phyloP scores from a whole-genome alignment of 2,113 vertebrate species.

The Lutjanus erythropterus region DNA sequence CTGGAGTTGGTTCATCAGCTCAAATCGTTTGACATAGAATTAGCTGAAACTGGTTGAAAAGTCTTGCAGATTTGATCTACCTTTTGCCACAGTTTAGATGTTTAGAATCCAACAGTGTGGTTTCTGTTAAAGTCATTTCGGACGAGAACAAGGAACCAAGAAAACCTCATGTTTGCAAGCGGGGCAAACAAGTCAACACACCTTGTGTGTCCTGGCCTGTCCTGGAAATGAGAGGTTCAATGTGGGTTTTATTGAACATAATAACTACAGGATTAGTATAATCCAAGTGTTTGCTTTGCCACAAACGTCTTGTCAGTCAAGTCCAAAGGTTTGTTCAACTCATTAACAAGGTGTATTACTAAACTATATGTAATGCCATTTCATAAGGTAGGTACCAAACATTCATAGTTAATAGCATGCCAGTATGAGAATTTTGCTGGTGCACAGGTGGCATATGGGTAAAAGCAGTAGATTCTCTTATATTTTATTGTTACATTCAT shows the following conservation, averaged over 20 bases:
- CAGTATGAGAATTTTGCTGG: not conserved
- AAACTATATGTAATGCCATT: not conserved
- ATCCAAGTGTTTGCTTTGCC: constrained; percentile 16
- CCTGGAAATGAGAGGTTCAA: not conserved
- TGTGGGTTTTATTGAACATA: not conserved
- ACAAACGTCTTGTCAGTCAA: not conserved
- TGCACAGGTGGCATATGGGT: not conserved
- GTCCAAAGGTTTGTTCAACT: constrained; percentile 7
- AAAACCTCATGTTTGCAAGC: not conserved
- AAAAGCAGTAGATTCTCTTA: too few relatives aligned
- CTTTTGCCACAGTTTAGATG: not conserved
- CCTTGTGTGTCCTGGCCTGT: not conserved
- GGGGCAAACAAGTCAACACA: constrained; percentile 4
- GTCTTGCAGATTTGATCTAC: too few relatives aligned
- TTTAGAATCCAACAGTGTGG: not conserved
- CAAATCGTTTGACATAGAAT: not conserved
- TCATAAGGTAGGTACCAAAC: not conserved
- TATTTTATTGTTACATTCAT: too few relatives aligned
- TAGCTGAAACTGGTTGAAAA: not conserved
- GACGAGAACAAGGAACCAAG: not conserved
- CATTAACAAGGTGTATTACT: not conserved
- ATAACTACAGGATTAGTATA: constrained; percentile 6
- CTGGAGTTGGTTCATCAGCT: not conserved
- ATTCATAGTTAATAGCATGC: not conserved
- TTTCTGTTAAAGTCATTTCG: not conserved